Evolutionary conservation across 2,888 invertebrate genomes (phyloP).

Genomic region (Xestia xanthographa): DNA sequence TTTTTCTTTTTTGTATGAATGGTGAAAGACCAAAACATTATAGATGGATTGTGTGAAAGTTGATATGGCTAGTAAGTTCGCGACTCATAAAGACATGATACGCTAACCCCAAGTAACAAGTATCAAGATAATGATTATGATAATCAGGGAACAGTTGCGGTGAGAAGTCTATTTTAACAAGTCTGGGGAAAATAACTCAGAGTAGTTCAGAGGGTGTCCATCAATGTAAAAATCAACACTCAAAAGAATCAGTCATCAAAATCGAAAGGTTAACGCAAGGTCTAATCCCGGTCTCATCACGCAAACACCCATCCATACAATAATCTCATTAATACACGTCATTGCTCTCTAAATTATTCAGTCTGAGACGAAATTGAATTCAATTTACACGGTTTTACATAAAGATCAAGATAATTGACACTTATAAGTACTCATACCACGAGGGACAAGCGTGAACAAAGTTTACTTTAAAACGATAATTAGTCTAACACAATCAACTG

Average conservation of each 20-base stretch:
- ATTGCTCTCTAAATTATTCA: conserved; percentile 44
- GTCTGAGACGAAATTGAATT: conserved; percentile 44
- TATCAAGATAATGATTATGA: not conserved
- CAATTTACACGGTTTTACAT: conserved; percentile 51
- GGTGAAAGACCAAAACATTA: too few relatives aligned
- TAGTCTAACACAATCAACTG: conserved; percentile 55
- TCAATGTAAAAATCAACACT: not conserved
- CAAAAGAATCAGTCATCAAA: not conserved
- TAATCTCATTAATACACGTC: conserved; percentile 30
- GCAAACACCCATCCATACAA: not conserved
- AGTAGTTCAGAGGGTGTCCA: not conserved
- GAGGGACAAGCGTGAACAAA: conserved; percentile 49
- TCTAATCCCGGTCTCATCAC: not conserved
- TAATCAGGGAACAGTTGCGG: not conserved
- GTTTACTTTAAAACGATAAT: conserved; percentile 48
- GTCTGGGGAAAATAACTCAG: not conserved
- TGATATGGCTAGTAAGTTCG: too few relatives aligned
- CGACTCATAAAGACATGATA: too few relatives aligned
- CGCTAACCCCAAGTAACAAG: too few relatives aligned
- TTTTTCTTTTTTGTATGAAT: too few relatives aligned
- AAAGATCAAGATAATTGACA: conserved; percentile 58
- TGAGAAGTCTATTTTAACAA: not conserved
- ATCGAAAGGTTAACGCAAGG: not conserved
- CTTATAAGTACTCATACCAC: conserved; percentile 29
- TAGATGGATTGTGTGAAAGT: too few relatives aligned